Percentiles rank a stretch among this genome's conserved stretches.
These are phyloP conservation scores for Diaperis boleti DNA, from an alignment of 2,888 invertebrate genomes.

Conservation along the genomic window DNA sequence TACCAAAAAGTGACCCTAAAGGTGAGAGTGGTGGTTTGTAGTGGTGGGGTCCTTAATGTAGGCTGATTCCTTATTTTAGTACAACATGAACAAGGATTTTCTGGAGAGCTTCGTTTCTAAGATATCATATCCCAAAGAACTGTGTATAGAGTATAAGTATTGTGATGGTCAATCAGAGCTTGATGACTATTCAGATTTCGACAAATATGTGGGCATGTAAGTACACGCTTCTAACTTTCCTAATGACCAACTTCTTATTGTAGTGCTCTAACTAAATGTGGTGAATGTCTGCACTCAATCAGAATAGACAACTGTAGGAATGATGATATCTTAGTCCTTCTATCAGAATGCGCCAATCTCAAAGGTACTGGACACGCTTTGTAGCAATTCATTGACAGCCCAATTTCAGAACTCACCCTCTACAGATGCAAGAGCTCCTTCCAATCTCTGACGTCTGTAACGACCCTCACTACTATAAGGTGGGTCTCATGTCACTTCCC, in stretches of 20 bases:
- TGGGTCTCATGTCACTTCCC: slow-evolving; percentile 54
- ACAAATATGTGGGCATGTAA: slow-evolving; percentile 52
- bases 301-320: slow-evolving; percentile 54
- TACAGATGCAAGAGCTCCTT: slow-evolving; percentile 55
- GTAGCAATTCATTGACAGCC: not conserved
- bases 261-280: slow-evolving; percentile 53
- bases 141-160: slow-evolving; percentile 53
- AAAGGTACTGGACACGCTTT: slow-evolving; percentile 46
- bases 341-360: slow-evolving; percentile 54
- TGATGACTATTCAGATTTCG: slow-evolving; percentile 53
- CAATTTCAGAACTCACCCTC: slow-evolving; percentile 48
- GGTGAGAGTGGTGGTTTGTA: too few relatives aligned
- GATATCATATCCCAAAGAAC: slow-evolving; percentile 51
- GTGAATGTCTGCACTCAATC: slow-evolving; percentile 50
- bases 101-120: slow-evolving; percentile 55
- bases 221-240: slow-evolving; percentile 28
- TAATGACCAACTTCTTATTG: slow-evolving; percentile 27
- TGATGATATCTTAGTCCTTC: slow-evolving; percentile 50
- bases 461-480: slow-evolving; percentile 48
- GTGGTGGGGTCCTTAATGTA: not conserved
- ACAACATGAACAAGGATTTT: slow-evolving; percentile 54
- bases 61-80: slow-evolving; percentile 50
- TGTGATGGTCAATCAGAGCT: slow-evolving; percentile 49
- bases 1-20: slow-evolving; percentile 55
- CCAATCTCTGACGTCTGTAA: slow-evolving; percentile 48